Evolutionary conservation across 2,888 invertebrate genomes (phyloP).

Genomic region (Eilema sororculum): DNA sequence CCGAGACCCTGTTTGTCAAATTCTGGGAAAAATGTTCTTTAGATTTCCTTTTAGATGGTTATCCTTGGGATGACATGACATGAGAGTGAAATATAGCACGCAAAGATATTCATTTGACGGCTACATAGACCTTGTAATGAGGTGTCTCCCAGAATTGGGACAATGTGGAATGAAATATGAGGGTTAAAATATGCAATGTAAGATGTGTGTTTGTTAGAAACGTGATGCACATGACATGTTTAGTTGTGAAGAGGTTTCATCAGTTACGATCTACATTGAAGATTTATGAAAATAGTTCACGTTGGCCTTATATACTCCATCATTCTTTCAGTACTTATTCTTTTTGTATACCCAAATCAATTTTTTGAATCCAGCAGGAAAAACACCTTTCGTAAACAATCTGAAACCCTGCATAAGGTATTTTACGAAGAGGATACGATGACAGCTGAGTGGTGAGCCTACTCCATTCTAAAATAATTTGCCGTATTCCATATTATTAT

Average conservation of each 20-base stretch:
- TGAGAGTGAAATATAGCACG: conserved; percentile 37
- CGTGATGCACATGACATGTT: not conserved
- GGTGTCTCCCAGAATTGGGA: conserved; percentile 23
- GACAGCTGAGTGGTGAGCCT: too few species aligned
- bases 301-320: too few species aligned
- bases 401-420: too few species aligned
- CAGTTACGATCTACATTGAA: too few species aligned
- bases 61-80: conserved; percentile 30
- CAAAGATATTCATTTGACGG: conserved; percentile 25
- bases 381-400: too few species aligned
- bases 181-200: conserved; percentile 1
- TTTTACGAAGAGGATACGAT: too few species aligned
- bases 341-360: too few species aligned
- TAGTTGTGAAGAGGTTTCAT: not conserved
- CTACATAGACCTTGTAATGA: conserved; percentile 30
- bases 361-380: too few species aligned
- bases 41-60: conserved; percentile 37
- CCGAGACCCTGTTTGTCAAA: conserved; percentile 47
- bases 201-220: not conserved
- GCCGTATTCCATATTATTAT: too few species aligned
- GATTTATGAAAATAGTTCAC: too few species aligned
- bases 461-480: too few species aligned
- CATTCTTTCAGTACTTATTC: too few species aligned
- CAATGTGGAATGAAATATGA: conserved; percentile 10
- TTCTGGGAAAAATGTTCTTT: conserved; percentile 33